phyloP scores from a whole-genome alignment of 2,113 vertebrate genomes.

The Galbula dea region DNA sequence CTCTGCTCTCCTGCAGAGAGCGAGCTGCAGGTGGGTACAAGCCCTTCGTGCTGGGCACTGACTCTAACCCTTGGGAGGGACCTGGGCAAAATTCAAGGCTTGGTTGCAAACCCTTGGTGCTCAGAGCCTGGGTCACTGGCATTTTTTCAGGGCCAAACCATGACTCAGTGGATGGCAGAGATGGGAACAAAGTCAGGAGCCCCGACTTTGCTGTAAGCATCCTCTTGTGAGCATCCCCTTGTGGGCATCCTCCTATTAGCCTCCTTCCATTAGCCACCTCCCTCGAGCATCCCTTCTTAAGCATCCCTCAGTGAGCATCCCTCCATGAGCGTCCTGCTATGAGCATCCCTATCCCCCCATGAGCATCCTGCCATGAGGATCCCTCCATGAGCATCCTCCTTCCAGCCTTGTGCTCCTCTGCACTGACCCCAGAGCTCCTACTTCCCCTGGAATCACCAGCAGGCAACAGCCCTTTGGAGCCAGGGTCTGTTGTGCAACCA shows the following conservation, averaged over 20 bases:
- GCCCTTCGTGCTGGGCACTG: accelerated
- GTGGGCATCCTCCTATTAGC: neutral
- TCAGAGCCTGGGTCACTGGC: neutral
- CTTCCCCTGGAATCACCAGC: accelerated
- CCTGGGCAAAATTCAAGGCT: neutral
- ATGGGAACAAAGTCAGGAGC: neutral
- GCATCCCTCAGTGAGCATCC: neutral
- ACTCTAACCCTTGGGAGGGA: neutral
- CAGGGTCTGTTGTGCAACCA: too few species aligned
- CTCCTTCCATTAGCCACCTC: neutral
- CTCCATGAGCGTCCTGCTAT: neutral
- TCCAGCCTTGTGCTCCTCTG: accelerated
- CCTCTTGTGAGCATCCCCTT: neutral
- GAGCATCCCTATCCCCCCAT: neutral
- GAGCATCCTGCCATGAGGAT: neutral
- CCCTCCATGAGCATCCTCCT: neutral
- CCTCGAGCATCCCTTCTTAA: neutral
- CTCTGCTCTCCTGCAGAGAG: accelerated
- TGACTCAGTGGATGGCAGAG: neutral
- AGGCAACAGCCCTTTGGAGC: neutral
- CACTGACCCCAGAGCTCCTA: accelerated
- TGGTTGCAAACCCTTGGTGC: neutral
- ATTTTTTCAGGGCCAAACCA: neutral
- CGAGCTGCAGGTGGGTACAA: accelerated
- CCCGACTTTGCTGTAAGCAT: neutral